phyloP scores from a whole-genome alignment of 2,888 invertebrate genomes.

The Holacanthella duospinosa region DNA sequence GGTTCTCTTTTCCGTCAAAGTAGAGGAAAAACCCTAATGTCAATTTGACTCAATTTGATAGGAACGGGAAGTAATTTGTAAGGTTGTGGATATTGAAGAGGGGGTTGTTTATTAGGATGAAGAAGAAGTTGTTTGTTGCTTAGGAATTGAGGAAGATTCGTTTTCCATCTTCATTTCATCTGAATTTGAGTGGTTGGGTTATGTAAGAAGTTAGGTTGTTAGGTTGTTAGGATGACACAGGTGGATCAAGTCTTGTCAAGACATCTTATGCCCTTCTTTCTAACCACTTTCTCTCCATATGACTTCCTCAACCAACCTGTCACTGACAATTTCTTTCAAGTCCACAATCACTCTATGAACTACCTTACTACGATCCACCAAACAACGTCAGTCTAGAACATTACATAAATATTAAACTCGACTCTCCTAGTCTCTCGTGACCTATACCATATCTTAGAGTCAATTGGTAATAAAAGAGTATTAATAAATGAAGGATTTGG shows the following conservation, averaged over 20 bases:
- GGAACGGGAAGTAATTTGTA: neutral
- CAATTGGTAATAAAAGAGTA: neutral
- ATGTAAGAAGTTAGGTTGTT: no score
- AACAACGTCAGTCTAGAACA: neutral
- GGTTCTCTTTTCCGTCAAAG: no score
- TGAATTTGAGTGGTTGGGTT: no score
- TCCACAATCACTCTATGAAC: neutral
- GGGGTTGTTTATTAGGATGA: no score
- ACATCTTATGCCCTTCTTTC: neutral
- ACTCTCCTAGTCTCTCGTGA: neutral
- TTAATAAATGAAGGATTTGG: neutral
- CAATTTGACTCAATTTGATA: neutral
- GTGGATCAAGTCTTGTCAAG: neutral
- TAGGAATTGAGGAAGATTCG: neutral
- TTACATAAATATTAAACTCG: neutral
- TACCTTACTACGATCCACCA: neutral
- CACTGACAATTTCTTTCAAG: constrained; percentile 1
- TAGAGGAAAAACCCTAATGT: no score
- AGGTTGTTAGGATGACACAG: neutral
- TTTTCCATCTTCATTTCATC: no score
- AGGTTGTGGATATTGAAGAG: neutral
- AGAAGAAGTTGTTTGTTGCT: neutral
- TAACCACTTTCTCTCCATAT: neutral
- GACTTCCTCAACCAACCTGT: neutral
- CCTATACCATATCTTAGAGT: neutral